A percentile compares a stretch with the other conserved stretches of the same genome.
Conservation (phyloP, 2,113 vertebrate species). For the Cryptotis parvus region DNA sequence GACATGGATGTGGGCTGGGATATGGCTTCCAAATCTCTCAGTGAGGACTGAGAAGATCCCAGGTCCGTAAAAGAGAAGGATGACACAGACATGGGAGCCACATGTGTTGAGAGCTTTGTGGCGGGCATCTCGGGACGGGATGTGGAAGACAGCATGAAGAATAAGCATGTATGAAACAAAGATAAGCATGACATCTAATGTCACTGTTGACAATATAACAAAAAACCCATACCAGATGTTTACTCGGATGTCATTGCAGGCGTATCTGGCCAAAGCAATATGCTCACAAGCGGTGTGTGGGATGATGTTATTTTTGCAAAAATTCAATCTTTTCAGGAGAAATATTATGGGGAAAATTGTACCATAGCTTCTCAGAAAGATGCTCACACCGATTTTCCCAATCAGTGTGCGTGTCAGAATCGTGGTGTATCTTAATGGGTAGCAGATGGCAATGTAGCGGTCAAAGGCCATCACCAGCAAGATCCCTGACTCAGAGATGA, state of each 20-base stretch:
- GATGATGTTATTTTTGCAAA: neutral
- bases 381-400: neutral
- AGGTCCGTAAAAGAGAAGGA: slow-evolving; percentile 27
- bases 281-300: neutral
- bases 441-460: neutral
- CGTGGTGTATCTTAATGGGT: slow-evolving; percentile 35
- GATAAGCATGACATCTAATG: neutral
- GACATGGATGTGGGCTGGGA: slow-evolving; percentile 35
- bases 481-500: neutral
- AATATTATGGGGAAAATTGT: neutral
- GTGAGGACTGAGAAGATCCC: slow-evolving; percentile 66
- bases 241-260: neutral
- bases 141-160: slow-evolving; percentile 25
- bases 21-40: slow-evolving; percentile 71
- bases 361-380: slow-evolving; percentile 13
- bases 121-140: neutral
- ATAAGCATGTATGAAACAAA: neutral
- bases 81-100: slow-evolving; percentile 10
- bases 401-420: neutral
- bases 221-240: slow-evolving; percentile 11
- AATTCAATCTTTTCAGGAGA: slow-evolving; percentile 11
- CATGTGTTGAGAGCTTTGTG: slow-evolving; percentile 33
- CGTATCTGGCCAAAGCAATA: neutral
- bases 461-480: too few species aligned
- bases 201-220: neutral